phyloP scores from a whole-genome alignment of 1,140 invertebrate genomes.

The Andricus grossulariae region DNA sequence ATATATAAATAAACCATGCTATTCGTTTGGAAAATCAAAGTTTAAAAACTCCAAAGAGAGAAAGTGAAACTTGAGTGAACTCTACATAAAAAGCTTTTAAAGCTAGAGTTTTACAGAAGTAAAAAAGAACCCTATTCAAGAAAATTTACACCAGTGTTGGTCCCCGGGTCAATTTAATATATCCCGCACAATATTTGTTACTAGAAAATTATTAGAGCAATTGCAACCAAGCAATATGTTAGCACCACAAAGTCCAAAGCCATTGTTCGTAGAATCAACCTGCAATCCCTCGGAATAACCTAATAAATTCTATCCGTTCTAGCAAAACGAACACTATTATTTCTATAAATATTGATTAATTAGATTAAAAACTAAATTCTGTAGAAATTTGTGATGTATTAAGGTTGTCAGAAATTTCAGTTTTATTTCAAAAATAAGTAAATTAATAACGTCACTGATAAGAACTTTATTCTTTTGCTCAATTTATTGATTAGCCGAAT shows the following conservation, averaged over 20 bases:
- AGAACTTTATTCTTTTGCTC: too few relatives aligned
- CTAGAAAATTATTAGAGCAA: constrained; percentile 20
- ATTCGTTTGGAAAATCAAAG: background rate
- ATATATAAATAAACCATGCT: background rate
- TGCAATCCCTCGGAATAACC: too few relatives aligned
- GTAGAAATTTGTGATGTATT: too few relatives aligned
- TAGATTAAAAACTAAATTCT: too few relatives aligned
- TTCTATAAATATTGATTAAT: too few relatives aligned
- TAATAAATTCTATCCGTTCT: too few relatives aligned
- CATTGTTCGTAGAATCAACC: constrained; percentile 34
- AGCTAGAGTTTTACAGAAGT: background rate
- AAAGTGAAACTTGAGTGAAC: background rate
- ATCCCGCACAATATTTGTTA: constrained; percentile 15
- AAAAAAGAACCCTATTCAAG: background rate
- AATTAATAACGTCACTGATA: too few relatives aligned
- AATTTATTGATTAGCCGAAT: too few relatives aligned
- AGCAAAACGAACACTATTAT: too few relatives aligned
- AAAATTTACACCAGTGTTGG: constrained; percentile 6
- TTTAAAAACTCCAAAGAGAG: constrained; percentile 7
- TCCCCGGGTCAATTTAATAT: constrained; percentile 6
- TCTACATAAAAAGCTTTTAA: constrained; percentile 27
- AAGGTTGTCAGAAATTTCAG: too few relatives aligned
- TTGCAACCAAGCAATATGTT: background rate
- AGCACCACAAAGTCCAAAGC: constrained; percentile 39
- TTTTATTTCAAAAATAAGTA: too few relatives aligned